Base-by-base conservation (phyloP, 1,140 invertebrate species). In the Drosophila seguyi region DNA sequence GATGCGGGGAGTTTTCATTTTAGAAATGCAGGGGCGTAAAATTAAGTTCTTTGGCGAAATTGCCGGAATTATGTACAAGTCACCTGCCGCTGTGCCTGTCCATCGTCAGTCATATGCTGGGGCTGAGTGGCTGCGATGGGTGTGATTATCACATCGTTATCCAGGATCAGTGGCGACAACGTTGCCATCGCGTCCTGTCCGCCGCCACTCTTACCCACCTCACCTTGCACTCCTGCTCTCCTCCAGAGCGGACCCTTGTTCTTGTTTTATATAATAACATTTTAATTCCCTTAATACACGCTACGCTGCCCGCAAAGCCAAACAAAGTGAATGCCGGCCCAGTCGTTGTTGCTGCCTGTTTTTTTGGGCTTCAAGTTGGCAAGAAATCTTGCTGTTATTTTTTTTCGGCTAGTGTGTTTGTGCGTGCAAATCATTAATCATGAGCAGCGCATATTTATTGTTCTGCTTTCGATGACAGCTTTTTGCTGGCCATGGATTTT, bases 241-340 rank as follows among this genome's bases (percentile, higher is more conserved):
- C 22, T 56, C 8, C 38, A 3, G 10, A 3, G 11, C 11, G 44
- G 71, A 58, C 48, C 62, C 60, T 63, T 56, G 52, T 67, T 65
- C 80, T 77, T 88, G 57, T 84, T 84, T 88, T 74, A 78, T 88
- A 78, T 88, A 90, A 88, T 88, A 90, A 90, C 85, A 90, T 88
- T 88, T 88, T 88, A 88, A 88, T 88, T 88, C 84, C 84, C 85
- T 90, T 88, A 88, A 88, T 88, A 90, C 85, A 88, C 85, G 84
- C 80, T 81, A 88, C 84, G 81, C 77, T 88, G 84, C 66, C 77
- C 71, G 77, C 60, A 84, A 88, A 88, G 84, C 84, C 73, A 84
- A 87, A 80, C 80, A 88, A 77, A 72, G 66, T 68, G 63, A 76
- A 87, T 62, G 68, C 48, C 61, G 41, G 65, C 66, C 39, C 45